Evolutionary conservation across 2,113 vertebrate species (phyloP).

Genomic region (Pantherophis guttatus): DNA sequence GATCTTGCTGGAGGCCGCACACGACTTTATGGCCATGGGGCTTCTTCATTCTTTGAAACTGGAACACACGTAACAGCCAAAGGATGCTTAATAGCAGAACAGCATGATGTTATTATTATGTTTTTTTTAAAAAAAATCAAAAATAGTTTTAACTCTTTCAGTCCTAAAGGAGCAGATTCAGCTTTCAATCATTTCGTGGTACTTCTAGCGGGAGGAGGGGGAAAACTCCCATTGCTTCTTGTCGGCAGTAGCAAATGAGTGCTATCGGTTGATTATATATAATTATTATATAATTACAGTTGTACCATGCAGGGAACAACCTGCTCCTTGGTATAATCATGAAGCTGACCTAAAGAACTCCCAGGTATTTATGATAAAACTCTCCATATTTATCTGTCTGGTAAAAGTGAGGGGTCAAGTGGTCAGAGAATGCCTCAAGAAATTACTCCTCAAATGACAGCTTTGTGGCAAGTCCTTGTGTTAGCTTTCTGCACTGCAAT

Average conservation of each 20-base stretch:
- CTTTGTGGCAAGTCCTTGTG: slow-evolving; percentile 3
- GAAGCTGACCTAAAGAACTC: slow-evolving; percentile 21
- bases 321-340: slow-evolving; percentile 40
- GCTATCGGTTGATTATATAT: slow-evolving; percentile 45
- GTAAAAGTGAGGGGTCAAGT: slow-evolving; percentile 37
- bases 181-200: slow-evolving; percentile 39
- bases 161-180: slow-evolving; percentile 22
- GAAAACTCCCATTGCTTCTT: slow-evolving; percentile 27
- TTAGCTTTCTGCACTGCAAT: slow-evolving; percentile 1
- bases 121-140: slow-evolving; percentile 28
- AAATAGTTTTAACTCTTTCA: slow-evolving; percentile 64
- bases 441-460: slow-evolving; percentile 21
- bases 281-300: slow-evolving; percentile 55
- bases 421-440: slow-evolving; percentile 12
- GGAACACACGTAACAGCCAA: slow-evolving; percentile 56
- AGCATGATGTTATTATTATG: slow-evolving; percentile 37
- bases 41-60: slow-evolving; percentile 38
- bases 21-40: slow-evolving; percentile 35
- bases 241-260: slow-evolving; percentile 18
- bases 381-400: slow-evolving; percentile 29
- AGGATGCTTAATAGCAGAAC: slow-evolving; percentile 52
- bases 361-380: slow-evolving; percentile 49
- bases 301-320: slow-evolving; percentile 26
- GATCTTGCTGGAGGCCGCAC: slow-evolving; percentile 48
- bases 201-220: slow-evolving; percentile 17